Percentiles rank a stretch among this genome's conserved stretches.
phyloP scores from a whole-genome alignment of 23 tunicate species.

The Ciona savignyi region DNA sequence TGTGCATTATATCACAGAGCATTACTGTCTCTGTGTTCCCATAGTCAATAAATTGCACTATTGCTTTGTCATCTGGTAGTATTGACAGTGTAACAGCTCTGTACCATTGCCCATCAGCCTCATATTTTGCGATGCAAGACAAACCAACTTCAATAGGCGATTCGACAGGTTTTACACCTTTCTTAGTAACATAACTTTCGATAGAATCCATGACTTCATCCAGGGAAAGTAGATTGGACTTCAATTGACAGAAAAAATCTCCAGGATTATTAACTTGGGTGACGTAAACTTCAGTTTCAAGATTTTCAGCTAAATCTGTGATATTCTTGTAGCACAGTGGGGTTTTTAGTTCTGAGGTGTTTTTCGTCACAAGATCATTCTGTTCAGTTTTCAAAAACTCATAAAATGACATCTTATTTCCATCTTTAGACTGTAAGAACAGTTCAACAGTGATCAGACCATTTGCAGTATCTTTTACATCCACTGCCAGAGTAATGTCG shows the following conservation, averaged over 20 bases:
- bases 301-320: not conserved
- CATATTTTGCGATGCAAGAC: conserved; percentile 63
- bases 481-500: not conserved
- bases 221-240: conserved; percentile 20
- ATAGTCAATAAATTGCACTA: conserved; percentile 70
- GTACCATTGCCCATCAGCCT: conserved; percentile 57
- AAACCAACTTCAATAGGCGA: conserved; percentile 14
- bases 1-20: conserved; percentile 11
- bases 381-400: not conserved
- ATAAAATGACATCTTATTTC: not conserved
- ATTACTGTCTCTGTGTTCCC: conserved; percentile 39
- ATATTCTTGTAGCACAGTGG: not conserved
- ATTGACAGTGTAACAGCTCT: conserved; percentile 26
- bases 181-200: conserved; percentile 21
- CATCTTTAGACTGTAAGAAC: not conserved
- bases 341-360: not conserved
- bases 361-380: conserved; percentile 1
- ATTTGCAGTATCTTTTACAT: not conserved
- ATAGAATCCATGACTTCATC: conserved; percentile 38
- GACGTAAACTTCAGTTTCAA: conserved; percentile 35
- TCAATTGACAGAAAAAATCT: conserved; percentile 47
- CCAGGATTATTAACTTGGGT: conserved; percentile 64
- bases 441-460: not conserved
- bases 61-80: conserved; percentile 1
- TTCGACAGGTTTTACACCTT: not conserved